Evolutionary conservation across 2,113 vertebrate genomes (phyloP), one percentile per base, ranked within the genome.

Genomic region (Perca schrenkii): DNA sequence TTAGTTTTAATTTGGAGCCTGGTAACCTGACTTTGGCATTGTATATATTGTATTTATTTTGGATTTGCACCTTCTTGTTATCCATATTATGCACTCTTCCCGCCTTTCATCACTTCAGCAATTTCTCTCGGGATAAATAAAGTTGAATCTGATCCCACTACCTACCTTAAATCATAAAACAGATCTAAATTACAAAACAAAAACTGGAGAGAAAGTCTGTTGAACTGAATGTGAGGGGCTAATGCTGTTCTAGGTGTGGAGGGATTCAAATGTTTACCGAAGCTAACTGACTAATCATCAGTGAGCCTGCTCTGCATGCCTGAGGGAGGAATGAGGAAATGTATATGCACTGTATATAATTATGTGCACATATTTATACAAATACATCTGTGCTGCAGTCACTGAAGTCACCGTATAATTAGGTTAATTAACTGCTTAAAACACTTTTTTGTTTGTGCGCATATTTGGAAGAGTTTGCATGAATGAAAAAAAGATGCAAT

Each of bases 401-500:
- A 74, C n/a, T 34, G 40, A 19, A 46, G 53, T 52, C 61, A 28
- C 25, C 4, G 8, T 66, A 34, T 69, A 73, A 79, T 80, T 14
- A 65, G 31, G 56, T 66, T 56, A 70, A 83, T 54, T 28, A 52
- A 46, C 54, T 15, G 2, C n/a, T 57, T 43, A 34, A 79, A 64
- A 61, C 40, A 28, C 60, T 25, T 74, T 4, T 16, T 53, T 46
- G 31, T 19, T 46, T 40, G 68, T 46, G 50, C 22, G 40, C 40
- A 85, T 75, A 53, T 73, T 49, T 73, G 31, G 52, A 58, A 82
- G 66, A 7, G 15, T 68, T 47, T 66, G 53, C 47, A 74, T 58
- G 53, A 47, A 49, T 50, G 36, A 22, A 34, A 21, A 31, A 56
- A 12, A 40, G 21, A 75, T 53, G 47, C 60, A 28, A n/a, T 65